Conservation (phyloP, 2,797 vertebrate genomes). For the Cheirogaleus major region DNA sequence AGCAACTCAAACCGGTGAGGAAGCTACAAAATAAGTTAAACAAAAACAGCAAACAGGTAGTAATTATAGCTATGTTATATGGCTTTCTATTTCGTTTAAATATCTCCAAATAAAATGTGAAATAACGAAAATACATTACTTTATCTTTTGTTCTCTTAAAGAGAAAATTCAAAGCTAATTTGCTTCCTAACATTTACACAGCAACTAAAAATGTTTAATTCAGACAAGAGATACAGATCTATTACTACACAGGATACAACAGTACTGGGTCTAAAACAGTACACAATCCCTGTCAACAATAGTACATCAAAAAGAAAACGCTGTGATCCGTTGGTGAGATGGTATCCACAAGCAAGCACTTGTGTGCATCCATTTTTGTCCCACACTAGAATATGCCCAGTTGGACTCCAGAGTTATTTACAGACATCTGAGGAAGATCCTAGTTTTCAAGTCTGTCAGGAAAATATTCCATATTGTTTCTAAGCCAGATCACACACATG, state of each 20-base stretch:
- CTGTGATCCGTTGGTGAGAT: slow-evolving; percentile 75
- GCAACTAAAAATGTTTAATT: slow-evolving; percentile 85
- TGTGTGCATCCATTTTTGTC: slow-evolving; percentile 73
- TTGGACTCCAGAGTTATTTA: slow-evolving; percentile 85
- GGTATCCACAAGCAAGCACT: slow-evolving; percentile 82
- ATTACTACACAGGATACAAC: slow-evolving; percentile 89
- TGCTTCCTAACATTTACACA: slow-evolving; percentile 87
- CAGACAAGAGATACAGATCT: slow-evolving; percentile 83
- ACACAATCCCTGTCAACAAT: slow-evolving; percentile 87
- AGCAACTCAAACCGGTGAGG: slow-evolving; percentile 82
- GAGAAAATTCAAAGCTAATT: slow-evolving; percentile 83
- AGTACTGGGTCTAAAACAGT: slow-evolving; percentile 87
- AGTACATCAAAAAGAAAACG: slow-evolving; percentile 76
- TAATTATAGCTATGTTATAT: slow-evolving; percentile 88
- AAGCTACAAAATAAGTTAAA: slow-evolving; percentile 88
- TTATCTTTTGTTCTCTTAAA: slow-evolving; percentile 73
- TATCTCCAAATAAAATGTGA: slow-evolving; percentile 84
- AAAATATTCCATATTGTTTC: slow-evolving; percentile 86
- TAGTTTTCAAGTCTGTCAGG: slow-evolving; percentile 96
- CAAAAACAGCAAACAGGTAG: slow-evolving; percentile 84
- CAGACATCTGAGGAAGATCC: slow-evolving; percentile 90
- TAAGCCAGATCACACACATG: slow-evolving; percentile 78
- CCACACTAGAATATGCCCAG: slow-evolving; percentile 73
- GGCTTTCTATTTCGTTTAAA: slow-evolving; percentile 88
- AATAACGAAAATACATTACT: slow-evolving; percentile 83